A percentile compares a stretch with the other conserved stretches of the same genome.
These are phyloP conservation scores for Pinctada fucata DNA, from an alignment of 2,888 invertebrate genomes.

Conservation along the genomic window DNA sequence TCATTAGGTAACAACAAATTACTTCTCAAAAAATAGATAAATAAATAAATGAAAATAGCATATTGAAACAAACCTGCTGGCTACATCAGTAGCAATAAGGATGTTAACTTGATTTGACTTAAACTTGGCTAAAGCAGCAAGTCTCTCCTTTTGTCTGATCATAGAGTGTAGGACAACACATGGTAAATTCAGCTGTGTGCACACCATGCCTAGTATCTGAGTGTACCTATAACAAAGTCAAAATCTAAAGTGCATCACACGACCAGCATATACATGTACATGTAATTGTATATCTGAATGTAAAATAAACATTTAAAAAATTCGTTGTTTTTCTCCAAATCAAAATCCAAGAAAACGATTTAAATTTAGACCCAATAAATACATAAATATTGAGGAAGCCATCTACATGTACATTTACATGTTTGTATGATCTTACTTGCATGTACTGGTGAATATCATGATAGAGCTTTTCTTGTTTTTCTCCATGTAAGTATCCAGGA, in stretches of 20 bases:
- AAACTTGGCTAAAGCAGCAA: slow-evolving; percentile 90
- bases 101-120: slow-evolving; percentile 92
- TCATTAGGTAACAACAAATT: no score
- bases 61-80: slow-evolving; percentile 82
- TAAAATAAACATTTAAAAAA: no score
- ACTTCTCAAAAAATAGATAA: no score
- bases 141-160: slow-evolving; percentile 91
- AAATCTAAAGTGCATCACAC: no score
- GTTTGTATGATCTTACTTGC: slow-evolving; percentile 83
- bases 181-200: slow-evolving; percentile 89
- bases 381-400: no score
- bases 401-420: no score
- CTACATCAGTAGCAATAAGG: slow-evolving; percentile 97
- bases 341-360: no score
- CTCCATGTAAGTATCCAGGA: slow-evolving; percentile 81
- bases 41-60: no score
- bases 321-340: no score
- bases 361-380: no score
- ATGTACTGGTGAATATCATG: slow-evolving; percentile 96
- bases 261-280: no score
- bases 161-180: slow-evolving; percentile 95
- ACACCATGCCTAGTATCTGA: slow-evolving; percentile 91
- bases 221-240: slow-evolving; percentile 84
- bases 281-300: no score
- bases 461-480: slow-evolving; percentile 87